phyloP scores from a whole-genome alignment of 2,888 invertebrate genomes.

The Microctonus aethiopoides region DNA sequence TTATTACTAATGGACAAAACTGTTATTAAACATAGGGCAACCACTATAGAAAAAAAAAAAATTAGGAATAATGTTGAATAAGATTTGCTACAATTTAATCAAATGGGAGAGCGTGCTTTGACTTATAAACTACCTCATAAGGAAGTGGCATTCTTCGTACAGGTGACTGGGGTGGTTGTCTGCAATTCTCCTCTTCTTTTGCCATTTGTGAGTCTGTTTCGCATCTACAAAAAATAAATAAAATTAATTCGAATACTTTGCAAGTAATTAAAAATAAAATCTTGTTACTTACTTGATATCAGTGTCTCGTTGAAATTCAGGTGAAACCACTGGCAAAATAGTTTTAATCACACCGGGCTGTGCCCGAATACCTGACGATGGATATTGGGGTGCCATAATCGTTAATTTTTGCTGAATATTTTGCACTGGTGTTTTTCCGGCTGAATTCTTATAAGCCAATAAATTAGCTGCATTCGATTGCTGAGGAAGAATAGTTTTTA shows the following conservation, averaged over 20 bases:
- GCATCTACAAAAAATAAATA: slow-evolving; percentile 42
- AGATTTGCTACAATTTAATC: too few relatives aligned
- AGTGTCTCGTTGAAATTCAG: slow-evolving; percentile 50
- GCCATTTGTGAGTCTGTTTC: slow-evolving; percentile 48
- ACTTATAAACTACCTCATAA: slow-evolving; percentile 56
- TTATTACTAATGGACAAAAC: neutral
- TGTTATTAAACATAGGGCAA: neutral
- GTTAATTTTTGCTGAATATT: slow-evolving; percentile 57
- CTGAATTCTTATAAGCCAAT: slow-evolving; percentile 51
- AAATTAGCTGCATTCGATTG: slow-evolving; percentile 43
- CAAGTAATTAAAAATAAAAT: neutral
- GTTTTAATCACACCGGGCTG: slow-evolving; percentile 58
- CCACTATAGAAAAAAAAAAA: slow-evolving; percentile 3
- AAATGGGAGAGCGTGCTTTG: neutral
- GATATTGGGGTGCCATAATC: slow-evolving; percentile 48
- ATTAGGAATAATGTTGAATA: neutral
- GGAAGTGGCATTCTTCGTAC: slow-evolving; percentile 59
- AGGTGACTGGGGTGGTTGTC: slow-evolving; percentile 54
- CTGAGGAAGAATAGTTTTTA: slow-evolving; percentile 53
- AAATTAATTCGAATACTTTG: neutral
- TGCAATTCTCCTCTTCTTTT: slow-evolving; percentile 54
- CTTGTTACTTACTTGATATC: slow-evolving; percentile 48
- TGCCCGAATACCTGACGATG: slow-evolving; percentile 46
- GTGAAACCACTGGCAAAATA: slow-evolving; percentile 48
- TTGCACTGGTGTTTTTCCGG: slow-evolving; percentile 57